Evolutionary conservation across 92 coral and sea anemone species (phyloP).

Genomic region (Zoanthus gigantus): DNA sequence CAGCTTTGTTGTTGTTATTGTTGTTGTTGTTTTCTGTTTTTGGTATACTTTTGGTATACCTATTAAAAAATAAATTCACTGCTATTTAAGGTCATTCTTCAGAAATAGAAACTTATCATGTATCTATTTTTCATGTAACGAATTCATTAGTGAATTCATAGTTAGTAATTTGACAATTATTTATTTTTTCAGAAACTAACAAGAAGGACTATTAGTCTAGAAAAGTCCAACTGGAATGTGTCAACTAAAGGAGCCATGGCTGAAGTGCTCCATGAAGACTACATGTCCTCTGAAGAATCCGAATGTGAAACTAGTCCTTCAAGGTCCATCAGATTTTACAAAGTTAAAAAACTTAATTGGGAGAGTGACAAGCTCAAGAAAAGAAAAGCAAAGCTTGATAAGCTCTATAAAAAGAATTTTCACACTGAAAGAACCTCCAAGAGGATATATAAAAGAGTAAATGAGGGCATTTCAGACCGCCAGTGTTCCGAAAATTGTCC

Average conservation of each 20-base stretch:
- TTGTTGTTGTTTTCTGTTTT: slow-evolving; percentile 5
- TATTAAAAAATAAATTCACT: neutral
- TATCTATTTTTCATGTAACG: slow-evolving; percentile 12
- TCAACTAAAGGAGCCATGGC: slow-evolving; percentile 46
- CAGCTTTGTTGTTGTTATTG: neutral
- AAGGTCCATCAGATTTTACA: slow-evolving; percentile 17
- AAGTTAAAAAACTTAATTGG: slow-evolving; percentile 39
- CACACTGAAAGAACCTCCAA: slow-evolving; percentile 48
- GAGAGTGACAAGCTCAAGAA: slow-evolving; percentile 43
- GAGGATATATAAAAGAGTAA: slow-evolving; percentile 33
- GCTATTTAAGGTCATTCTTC: slow-evolving; percentile 4
- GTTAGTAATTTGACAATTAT: slow-evolving; percentile 3
- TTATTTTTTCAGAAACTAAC: slow-evolving; percentile 47
- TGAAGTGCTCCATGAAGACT: slow-evolving; percentile 52
- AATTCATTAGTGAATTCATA: slow-evolving; percentile 8
- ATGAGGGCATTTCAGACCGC: slow-evolving; percentile 21
- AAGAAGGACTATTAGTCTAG: slow-evolving; percentile 44
- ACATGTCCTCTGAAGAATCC: slow-evolving; percentile 54
- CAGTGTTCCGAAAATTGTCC: slow-evolving; percentile 46
- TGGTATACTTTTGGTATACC: slow-evolving; percentile 3
- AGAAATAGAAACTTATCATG: neutral
- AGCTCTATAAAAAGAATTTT: slow-evolving; percentile 23
- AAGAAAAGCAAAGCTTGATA: slow-evolving; percentile 49
- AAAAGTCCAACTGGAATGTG: slow-evolving; percentile 35
- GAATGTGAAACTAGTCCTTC: slow-evolving; percentile 11